Conservation (phyloP, 2,113 vertebrate genomes). For the Glaucidium brasilianum region DNA sequence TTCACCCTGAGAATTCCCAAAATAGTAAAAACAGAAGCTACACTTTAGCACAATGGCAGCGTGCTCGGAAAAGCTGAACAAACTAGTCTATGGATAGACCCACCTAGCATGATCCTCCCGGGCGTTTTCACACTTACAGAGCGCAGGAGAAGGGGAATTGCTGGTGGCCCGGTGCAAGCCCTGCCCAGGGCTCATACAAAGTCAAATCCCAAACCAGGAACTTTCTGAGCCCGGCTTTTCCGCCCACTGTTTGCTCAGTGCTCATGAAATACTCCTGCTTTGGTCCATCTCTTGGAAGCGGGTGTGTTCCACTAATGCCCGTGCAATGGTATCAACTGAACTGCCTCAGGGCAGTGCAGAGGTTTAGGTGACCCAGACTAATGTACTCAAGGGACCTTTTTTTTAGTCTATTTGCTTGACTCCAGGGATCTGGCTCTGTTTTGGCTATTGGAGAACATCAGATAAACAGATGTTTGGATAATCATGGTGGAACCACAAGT, state of each 20-base stretch:
- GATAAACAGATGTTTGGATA: accelerated
- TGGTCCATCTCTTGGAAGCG: neutral
- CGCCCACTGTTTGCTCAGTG: neutral
- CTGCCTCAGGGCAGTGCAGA: neutral
- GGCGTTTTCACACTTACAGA: neutral
- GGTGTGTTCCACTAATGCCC: accelerated
- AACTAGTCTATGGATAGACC: neutral
- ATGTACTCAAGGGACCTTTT: neutral
- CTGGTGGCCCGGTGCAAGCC: neutral
- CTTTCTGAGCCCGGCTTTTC: neutral
- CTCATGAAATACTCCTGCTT: neutral
- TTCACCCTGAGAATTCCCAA: slow-evolving; percentile 34
- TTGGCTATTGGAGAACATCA: neutral
- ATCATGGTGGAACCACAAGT: neutral
- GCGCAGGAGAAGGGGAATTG: neutral
- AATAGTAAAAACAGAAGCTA: neutral
- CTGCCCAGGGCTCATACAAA: accelerated
- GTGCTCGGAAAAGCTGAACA: neutral
- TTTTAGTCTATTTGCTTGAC: neutral
- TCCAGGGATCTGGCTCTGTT: neutral
- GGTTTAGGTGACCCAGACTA: neutral
- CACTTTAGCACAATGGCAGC: neutral
- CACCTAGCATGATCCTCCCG: accelerated
- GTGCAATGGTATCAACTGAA: neutral
- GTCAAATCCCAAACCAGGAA: neutral